A percentile compares a stretch with the other conserved stretches of the same genome.
Evolutionary conservation across 2,113 vertebrate species (phyloP).

Genomic region (Antechinus stuartii): DNA sequence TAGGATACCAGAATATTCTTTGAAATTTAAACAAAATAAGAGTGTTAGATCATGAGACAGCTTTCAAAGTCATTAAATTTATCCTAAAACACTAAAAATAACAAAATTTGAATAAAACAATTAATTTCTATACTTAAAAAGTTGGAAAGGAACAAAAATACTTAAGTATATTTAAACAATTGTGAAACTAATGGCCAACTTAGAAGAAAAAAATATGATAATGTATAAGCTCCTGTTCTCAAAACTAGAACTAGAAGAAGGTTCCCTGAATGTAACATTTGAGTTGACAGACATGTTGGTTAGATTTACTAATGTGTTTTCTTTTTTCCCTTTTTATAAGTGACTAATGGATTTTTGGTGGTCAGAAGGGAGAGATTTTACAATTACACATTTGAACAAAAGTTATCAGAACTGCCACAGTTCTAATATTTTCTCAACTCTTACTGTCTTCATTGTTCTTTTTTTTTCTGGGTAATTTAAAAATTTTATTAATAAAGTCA

Average conservation of each 20-base stretch:
- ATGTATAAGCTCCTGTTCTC: background rate
- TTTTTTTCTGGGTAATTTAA: no score
- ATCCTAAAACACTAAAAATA: constrained; percentile 29
- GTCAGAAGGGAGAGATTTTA: background rate
- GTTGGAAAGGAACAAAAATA: background rate
- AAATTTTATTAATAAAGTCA: no score
- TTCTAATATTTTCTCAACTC: background rate
- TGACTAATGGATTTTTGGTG: background rate
- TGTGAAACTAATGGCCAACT: background rate
- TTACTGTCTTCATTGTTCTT: background rate
- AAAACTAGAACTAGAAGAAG: background rate
- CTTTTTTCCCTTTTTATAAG: background rate
- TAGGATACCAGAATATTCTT: constrained; percentile 13
- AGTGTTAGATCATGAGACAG: background rate
- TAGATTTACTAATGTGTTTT: background rate
- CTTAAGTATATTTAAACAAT: background rate
- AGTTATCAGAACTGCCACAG: background rate
- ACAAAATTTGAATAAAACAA: constrained; percentile 18
- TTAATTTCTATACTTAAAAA: constrained; percentile 13
- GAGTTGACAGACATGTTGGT: background rate
- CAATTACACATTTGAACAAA: background rate
- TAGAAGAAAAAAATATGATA: background rate
- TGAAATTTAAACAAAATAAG: constrained; percentile 55
- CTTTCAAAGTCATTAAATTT: constrained; percentile 34
- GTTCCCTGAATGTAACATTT: background rate